Conservation (phyloP, 2,113 vertebrate species). For the Solenodon paradoxus region DNA sequence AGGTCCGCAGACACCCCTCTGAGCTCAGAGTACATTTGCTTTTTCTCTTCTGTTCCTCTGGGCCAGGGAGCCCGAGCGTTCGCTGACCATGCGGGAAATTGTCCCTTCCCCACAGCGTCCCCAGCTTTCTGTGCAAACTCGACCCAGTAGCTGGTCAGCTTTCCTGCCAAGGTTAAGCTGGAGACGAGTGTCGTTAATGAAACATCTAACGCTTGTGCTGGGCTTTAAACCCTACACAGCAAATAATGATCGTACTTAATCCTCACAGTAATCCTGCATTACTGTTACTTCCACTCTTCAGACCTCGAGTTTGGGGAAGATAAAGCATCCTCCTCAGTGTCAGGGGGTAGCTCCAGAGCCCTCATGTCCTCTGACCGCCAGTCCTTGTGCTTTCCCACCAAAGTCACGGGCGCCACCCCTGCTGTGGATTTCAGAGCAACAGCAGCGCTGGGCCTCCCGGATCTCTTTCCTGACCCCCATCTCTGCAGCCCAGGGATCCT, state of each 20-base stretch:
- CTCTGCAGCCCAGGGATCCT: not conserved
- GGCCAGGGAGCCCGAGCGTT: not conserved
- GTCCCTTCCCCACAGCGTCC: rapidly evolving
- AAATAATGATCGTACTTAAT: not conserved
- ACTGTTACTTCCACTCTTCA: not conserved
- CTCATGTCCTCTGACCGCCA: not conserved
- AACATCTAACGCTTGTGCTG: not conserved
- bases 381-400: not conserved
- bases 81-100: not conserved
- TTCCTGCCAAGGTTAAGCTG: not conserved
- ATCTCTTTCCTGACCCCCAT: not conserved
- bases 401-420: no score
- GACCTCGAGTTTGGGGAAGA: not conserved
- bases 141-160: not conserved
- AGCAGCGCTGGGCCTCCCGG: not conserved
- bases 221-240: not conserved
- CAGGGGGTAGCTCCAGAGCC: not conserved
- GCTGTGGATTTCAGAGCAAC: not conserved
- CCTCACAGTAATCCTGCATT: not conserved
- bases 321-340: not conserved
- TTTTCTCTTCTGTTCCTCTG: not conserved
- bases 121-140: not conserved
- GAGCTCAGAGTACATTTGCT: not conserved
- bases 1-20: not conserved
- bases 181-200: not conserved